Conservation (phyloP, 2,888 invertebrate genomes). For the Erebia epiphron region DNA sequence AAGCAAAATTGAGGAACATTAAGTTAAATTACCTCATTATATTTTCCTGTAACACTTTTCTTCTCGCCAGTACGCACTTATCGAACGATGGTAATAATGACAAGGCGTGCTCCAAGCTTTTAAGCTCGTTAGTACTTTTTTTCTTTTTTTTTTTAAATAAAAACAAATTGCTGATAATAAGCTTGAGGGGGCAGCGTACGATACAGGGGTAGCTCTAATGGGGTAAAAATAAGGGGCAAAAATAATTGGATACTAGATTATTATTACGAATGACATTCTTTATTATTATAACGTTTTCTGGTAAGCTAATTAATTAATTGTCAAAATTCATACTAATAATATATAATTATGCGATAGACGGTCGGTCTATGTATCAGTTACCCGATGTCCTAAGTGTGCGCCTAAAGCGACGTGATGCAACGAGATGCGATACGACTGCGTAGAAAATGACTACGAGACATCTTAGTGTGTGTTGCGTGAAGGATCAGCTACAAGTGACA, state of each 20-base stretch:
- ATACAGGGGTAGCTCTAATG: not conserved
- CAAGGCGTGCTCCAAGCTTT: constrained; percentile 39
- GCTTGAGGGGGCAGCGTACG: not conserved
- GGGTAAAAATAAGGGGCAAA: constrained; percentile 2
- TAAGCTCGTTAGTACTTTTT: constrained; percentile 44
- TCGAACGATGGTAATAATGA: constrained; percentile 39
- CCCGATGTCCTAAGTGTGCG: too few species aligned
- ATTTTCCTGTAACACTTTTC: constrained; percentile 12
- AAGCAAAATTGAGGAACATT: too few species aligned
- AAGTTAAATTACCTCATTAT: not conserved
- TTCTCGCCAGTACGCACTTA: constrained; percentile 33
- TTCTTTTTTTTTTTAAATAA: constrained; percentile 21
- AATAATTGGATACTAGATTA: constrained; percentile 7
- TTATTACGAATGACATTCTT: not conserved
- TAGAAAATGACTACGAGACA: too few species aligned
- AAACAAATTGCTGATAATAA: constrained; percentile 23
- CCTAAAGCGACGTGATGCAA: too few species aligned
- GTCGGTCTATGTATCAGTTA: too few species aligned
- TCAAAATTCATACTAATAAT: too few species aligned
- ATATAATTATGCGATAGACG: too few species aligned
- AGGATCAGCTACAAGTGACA: too few species aligned
- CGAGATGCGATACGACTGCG: too few species aligned
- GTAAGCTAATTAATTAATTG: too few species aligned
- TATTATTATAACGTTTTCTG: not conserved
- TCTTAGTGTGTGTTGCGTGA: too few species aligned